Percentiles rank a stretch among this genome's conserved stretches.
Conservation (phyloP, 2,113 vertebrate species). For the Xerus inauris region DNA sequence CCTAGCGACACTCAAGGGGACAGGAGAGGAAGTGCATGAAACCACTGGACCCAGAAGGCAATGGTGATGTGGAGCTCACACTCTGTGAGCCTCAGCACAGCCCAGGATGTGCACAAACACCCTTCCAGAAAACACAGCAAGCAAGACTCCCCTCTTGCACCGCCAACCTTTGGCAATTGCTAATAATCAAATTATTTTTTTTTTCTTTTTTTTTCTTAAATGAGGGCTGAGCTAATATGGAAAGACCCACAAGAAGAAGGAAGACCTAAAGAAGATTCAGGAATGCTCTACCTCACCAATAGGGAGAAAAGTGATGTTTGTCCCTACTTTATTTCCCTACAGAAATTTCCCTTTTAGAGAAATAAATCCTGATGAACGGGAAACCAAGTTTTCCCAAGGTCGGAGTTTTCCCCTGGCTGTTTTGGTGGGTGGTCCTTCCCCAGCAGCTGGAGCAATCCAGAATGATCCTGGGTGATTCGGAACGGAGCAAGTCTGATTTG, state of each 20-base stretch:
- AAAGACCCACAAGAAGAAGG: background rate
- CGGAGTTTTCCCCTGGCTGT: background rate
- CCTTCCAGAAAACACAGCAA: background rate
- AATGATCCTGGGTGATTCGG: slow-evolving; percentile 23
- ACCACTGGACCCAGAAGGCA: background rate
- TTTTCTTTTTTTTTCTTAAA: background rate
- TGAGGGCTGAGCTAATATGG: background rate
- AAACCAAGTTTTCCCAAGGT: slow-evolving; percentile 40
- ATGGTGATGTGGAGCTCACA: too few species aligned
- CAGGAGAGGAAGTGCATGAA: background rate
- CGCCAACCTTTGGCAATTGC: background rate
- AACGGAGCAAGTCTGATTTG: slow-evolving; percentile 33
- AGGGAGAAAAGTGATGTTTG: background rate
- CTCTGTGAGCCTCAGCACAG: background rate
- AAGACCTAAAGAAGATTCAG: background rate
- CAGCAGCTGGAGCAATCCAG: slow-evolving; percentile 50
- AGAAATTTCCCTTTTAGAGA: slow-evolving; percentile 36
- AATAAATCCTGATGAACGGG: slow-evolving; percentile 42
- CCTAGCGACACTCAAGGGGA: background rate
- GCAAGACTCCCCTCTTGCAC: background rate
- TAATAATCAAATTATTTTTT: background rate
- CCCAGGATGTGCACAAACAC: rapidly evolving
- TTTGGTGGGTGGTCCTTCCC: slow-evolving; percentile 70
- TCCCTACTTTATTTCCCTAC: background rate
- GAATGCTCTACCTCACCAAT: background rate